These are phyloP conservation scores for Cancer borealis DNA, from an alignment of 2,888 invertebrate genomes.

Conservation along the genomic window DNA sequence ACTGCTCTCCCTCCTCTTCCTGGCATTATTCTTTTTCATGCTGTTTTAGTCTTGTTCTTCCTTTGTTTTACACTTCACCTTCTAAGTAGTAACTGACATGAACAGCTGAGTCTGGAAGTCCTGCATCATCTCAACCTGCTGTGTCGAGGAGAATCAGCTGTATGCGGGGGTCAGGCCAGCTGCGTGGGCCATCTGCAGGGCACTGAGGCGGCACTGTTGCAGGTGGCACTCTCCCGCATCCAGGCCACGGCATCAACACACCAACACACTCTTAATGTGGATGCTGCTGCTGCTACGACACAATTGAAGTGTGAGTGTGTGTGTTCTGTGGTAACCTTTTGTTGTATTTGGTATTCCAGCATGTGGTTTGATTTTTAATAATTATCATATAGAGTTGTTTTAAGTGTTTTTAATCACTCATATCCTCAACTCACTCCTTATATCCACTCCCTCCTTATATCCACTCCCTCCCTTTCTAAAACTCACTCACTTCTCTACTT, in stretches of 20 bases:
- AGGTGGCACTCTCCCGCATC: conserved; percentile 67
- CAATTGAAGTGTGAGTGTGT: conserved; percentile 57
- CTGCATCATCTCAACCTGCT: conserved; percentile 68
- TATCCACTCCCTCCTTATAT: not conserved
- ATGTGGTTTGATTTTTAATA: no score
- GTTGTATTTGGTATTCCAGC: no score
- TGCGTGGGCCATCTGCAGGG: conserved; percentile 67
- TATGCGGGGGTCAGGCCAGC: conserved; percentile 68
- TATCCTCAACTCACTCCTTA: not conserved
- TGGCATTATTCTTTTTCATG: not conserved
- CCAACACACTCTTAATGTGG: conserved; percentile 58
- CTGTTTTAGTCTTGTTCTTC: not conserved
- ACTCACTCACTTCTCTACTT: not conserved
- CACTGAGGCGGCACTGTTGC: conserved; percentile 68
- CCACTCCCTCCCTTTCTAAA: not conserved
- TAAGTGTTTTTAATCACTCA: not conserved
- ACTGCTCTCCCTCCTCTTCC: not conserved
- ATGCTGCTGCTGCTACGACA: not conserved
- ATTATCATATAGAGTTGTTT: no score
- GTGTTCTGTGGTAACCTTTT: not conserved
- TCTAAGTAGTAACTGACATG: not conserved
- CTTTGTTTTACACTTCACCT: not conserved
- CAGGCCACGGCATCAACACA: conserved; percentile 72
- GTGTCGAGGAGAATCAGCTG: conserved; percentile 65
- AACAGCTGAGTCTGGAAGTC: conserved; percentile 65